These are phyloP conservation scores for Zeugodacus cucurbitae DNA, from an alignment of 1,140 invertebrate species.

Conservation along the genomic window DNA sequence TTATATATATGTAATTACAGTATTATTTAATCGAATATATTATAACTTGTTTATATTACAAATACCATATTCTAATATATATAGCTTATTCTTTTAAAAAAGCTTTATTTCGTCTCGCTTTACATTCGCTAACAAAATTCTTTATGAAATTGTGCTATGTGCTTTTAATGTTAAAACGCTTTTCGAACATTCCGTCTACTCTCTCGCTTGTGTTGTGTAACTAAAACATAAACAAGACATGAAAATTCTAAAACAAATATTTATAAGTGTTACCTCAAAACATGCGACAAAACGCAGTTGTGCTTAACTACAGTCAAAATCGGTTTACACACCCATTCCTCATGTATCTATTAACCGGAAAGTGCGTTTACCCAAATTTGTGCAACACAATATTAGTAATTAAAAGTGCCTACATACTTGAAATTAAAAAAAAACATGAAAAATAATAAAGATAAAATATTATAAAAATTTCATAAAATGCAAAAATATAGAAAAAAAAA, in stretches of 20 bases:
- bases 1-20: too few relatives aligned
- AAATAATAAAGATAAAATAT: not conserved
- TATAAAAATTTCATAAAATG: not conserved
- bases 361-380: not conserved
- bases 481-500: not conserved
- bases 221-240: not conserved
- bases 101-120: not conserved
- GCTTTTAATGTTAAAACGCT: not conserved
- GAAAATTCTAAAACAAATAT: not conserved
- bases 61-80: too few relatives aligned
- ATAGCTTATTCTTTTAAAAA: too few relatives aligned
- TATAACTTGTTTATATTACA: too few relatives aligned
- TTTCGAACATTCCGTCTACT: not conserved
- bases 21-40: too few relatives aligned
- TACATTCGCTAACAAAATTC: not conserved
- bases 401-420: not conserved
- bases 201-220: conserved; percentile 8
- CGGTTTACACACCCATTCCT: not conserved
- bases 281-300: not conserved
- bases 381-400: not conserved
- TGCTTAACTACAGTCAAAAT: not conserved
- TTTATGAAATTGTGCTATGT: not conserved
- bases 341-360: not conserved
- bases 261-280: not conserved
- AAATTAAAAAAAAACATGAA: not conserved